Evolutionary conservation across 2,797 vertebrate species (phyloP).

Genomic region (Macropus fuliginosus): DNA sequence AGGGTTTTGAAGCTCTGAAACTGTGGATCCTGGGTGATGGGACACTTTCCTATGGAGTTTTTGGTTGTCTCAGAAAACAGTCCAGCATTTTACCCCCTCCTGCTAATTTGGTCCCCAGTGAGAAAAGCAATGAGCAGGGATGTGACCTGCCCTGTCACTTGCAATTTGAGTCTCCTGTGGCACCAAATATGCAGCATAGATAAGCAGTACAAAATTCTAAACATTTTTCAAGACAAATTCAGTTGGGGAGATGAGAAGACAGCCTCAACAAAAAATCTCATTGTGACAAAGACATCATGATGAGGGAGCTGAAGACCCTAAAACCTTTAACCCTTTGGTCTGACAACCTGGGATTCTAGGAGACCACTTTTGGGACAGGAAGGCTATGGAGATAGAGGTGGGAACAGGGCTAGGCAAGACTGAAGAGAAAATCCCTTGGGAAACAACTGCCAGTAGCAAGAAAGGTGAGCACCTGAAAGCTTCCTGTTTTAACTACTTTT

Average conservation of each 20-base stretch:
- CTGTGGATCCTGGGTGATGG: too few species aligned
- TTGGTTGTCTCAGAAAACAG: background rate
- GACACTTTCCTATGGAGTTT: slow-evolving; percentile 1
- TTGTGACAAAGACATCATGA: background rate
- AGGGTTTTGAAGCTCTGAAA: background rate
- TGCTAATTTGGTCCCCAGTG: background rate
- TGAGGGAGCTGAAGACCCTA: background rate
- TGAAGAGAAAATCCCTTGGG: background rate
- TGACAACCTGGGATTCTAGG: background rate
- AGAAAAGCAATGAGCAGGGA: background rate
- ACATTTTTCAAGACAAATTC: background rate
- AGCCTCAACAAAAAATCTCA: background rate
- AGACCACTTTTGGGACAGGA: background rate
- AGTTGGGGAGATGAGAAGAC: background rate
- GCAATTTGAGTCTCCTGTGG: background rate
- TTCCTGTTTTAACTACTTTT: background rate
- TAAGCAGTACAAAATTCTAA: background rate
- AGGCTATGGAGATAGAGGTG: background rate
- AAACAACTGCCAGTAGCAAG: background rate
- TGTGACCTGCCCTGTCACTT: background rate
- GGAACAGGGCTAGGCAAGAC: background rate
- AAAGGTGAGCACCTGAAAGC: background rate
- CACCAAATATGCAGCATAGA: background rate
- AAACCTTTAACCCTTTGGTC: background rate
- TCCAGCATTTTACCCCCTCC: background rate